Evolutionary conservation across 2,888 invertebrate genomes (phyloP).

Genomic region (Trichopoda pennipes): DNA sequence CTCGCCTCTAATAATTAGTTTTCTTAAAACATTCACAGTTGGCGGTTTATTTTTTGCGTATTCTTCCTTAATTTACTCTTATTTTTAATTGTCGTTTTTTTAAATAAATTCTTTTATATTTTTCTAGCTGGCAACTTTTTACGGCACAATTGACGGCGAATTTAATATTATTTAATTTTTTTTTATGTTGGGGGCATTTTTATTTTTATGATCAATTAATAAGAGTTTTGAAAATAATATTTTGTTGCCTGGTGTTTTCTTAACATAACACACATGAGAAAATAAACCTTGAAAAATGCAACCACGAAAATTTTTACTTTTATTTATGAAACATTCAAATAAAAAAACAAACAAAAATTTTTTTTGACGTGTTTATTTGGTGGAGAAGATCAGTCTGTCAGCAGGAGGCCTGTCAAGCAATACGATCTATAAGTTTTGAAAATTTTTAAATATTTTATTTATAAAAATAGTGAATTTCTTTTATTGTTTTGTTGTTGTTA

Average conservation of each 20-base stretch:
- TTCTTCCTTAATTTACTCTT: no score
- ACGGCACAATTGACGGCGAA: no score
- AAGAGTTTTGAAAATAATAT: no score
- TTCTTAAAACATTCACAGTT: no score
- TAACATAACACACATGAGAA: not conserved
- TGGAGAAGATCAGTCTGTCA: conserved; percentile 6
- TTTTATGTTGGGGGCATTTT: no score
- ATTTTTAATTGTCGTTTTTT: no score
- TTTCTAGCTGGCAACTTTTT: no score
- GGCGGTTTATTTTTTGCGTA: no score
- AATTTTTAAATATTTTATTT: not conserved
- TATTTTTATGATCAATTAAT: no score
- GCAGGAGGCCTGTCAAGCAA: conserved; percentile 42
- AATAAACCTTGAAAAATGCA: conserved; percentile 16
- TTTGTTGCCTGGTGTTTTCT: not conserved
- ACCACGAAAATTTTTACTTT: not conserved
- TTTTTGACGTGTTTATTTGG: conserved; percentile 34
- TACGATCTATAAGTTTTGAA: conserved; percentile 38
- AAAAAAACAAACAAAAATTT: conserved; percentile 4
- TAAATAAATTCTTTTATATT: no score
- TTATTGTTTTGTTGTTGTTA: not conserved
- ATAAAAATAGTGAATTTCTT: not conserved
- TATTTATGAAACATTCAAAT: conserved; percentile 12
- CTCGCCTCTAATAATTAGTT: no score
- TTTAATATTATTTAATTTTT: no score